Percentiles rank a stretch among this genome's conserved stretches.
Conservation (phyloP, 2,113 vertebrate species). For the Athene cunicularia region DNA sequence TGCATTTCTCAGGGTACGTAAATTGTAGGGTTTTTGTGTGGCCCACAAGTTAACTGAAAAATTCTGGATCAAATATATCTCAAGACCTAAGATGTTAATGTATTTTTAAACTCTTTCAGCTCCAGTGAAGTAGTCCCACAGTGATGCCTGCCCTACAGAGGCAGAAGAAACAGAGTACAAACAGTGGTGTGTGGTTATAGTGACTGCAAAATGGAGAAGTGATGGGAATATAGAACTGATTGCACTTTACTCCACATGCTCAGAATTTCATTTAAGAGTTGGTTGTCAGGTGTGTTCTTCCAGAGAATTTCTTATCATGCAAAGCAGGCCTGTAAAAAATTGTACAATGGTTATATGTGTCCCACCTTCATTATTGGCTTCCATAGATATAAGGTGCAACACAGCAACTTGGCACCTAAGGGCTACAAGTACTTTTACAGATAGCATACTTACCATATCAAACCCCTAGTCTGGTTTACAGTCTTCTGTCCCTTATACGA, state of each 20-base stretch:
- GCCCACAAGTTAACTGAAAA: not conserved
- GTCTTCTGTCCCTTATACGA: accelerated
- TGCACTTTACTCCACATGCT: not conserved
- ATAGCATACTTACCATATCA: not conserved
- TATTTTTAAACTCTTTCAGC: not conserved
- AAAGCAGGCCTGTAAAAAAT: not conserved
- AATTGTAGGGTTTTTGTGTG: not conserved
- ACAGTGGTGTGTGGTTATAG: not conserved
- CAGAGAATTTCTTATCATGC: not conserved
- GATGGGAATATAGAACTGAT: not conserved
- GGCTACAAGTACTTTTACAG: not conserved
- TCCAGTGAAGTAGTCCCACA: not conserved
- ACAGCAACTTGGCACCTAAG: not conserved
- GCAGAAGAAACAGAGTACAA: not conserved
- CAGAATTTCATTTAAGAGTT: not conserved
- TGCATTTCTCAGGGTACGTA: not conserved
- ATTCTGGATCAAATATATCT: not conserved
- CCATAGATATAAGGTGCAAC: not conserved
- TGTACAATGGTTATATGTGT: not conserved
- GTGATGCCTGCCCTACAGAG: not conserved
- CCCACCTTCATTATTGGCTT: not conserved
- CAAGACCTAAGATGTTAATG: not conserved
- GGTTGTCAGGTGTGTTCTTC: not conserved
- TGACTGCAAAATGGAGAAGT: not conserved
- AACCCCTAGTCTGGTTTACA: not conserved